A percentile compares a stretch with the other conserved stretches of the same genome.
Conservation (phyloP, 2,113 vertebrate genomes). For the Pongo pygmaeus region DNA sequence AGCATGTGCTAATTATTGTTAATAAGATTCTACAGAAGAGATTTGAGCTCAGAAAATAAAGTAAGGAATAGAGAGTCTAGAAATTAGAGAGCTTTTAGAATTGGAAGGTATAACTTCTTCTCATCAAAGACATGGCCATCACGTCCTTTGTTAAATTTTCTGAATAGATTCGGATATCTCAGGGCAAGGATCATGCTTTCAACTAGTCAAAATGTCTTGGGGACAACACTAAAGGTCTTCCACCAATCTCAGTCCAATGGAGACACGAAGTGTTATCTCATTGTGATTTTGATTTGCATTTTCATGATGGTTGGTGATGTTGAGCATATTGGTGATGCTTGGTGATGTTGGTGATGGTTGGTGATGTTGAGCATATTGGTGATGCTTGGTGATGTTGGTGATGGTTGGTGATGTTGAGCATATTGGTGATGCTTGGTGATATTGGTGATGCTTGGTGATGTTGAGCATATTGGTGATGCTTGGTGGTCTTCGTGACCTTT, state of each 20-base stretch:
- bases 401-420: not conserved
- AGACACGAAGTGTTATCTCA: not conserved
- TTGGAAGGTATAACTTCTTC: too few relatives aligned
- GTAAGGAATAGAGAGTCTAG: not conserved
- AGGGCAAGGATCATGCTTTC: not conserved
- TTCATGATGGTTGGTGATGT: not conserved
- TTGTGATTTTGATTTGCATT: not conserved
- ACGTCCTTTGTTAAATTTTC: not conserved
- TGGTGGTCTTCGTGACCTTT: too few relatives aligned
- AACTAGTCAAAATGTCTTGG: accelerated
- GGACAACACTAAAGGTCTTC: not conserved
- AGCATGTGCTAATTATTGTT: not conserved
- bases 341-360: too few relatives aligned
- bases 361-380: too few relatives aligned
- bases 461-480: too few relatives aligned
- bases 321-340: too few relatives aligned
- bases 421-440: too few relatives aligned
- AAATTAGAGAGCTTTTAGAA: not conserved
- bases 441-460: not conserved
- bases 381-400: too few relatives aligned
- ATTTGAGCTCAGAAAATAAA: not conserved
- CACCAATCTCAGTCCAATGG: not conserved
- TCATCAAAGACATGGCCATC: not conserved
- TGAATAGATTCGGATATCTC: not conserved
- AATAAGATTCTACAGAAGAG: not conserved